phyloP scores from a whole-genome alignment of 2,888 invertebrate species.

The Drosophila villosipedis region DNA sequence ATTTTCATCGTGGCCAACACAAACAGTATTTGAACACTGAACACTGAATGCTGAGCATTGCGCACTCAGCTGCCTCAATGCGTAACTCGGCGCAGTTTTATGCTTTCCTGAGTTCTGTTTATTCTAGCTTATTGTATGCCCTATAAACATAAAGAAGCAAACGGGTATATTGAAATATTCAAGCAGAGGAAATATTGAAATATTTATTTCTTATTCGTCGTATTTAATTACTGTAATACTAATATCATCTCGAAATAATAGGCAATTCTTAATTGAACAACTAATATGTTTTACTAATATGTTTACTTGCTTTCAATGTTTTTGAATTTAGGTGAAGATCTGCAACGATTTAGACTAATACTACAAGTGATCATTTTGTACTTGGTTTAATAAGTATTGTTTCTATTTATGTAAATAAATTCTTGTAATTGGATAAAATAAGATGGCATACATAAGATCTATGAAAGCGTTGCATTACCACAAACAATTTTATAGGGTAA shows the following conservation, averaged over 20 bases:
- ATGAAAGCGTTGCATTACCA: background rate
- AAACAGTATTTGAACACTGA: slow-evolving; percentile 11
- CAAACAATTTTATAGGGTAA: slow-evolving; percentile 8
- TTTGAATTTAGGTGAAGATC: background rate
- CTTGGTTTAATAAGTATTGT: background rate
- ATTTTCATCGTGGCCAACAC: slow-evolving; percentile 57
- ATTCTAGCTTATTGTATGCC: slow-evolving; percentile 26
- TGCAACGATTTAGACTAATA: background rate
- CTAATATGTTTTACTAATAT: no score
- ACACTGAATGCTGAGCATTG: slow-evolving; percentile 17
- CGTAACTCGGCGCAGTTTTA: slow-evolving; percentile 56
- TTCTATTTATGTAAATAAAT: no score
- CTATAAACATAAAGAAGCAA: background rate
- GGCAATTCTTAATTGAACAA: background rate
- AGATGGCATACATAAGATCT: background rate
- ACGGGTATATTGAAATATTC: background rate
- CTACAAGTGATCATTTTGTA: background rate
- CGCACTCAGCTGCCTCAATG: slow-evolving; percentile 36
- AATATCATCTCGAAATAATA: background rate
- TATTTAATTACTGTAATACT: background rate
- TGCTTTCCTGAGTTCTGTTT: slow-evolving; percentile 59
- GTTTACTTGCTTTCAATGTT: background rate
- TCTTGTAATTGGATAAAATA: no score
- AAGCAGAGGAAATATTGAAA: background rate
- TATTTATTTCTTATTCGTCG: background rate